These are phyloP conservation scores for Perdita meconis DNA, from an alignment of 2,888 invertebrate species.

Conservation along the genomic window DNA sequence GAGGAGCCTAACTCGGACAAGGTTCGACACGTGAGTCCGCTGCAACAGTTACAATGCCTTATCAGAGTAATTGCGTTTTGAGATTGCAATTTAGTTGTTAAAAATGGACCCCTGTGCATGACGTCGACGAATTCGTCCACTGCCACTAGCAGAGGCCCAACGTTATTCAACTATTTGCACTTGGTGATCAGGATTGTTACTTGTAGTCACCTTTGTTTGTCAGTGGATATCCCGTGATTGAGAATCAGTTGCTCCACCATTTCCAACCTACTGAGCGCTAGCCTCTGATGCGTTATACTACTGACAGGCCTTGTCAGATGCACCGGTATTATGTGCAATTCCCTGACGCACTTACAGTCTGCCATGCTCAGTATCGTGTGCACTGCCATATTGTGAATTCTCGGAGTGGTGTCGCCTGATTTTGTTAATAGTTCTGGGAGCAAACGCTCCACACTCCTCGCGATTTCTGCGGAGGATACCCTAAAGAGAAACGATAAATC, in stretches of 20 bases:
- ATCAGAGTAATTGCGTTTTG: constrained; percentile 77
- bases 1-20: constrained; percentile 94
- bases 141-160: constrained; percentile 52
- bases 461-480: constrained; percentile 92
- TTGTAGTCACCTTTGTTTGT: constrained; percentile 90
- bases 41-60: constrained; percentile 84
- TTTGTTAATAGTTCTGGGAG: constrained; percentile 93
- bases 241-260: constrained; percentile 95
- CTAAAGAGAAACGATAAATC: constrained; percentile 82
- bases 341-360: constrained; percentile 92
- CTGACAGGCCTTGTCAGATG: constrained; percentile 93
- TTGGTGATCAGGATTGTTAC: constrained; percentile 8
- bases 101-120: constrained; percentile 69
- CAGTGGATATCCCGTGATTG: constrained; percentile 93
- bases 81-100: constrained; percentile 51
- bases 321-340: constrained; percentile 92
- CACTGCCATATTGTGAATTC: constrained; percentile 94
- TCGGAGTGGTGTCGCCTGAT: constrained; percentile 94
- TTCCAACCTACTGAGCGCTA: constrained; percentile 93
- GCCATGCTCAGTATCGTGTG: constrained; percentile 94
- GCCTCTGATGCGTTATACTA: constrained; percentile 93
- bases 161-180: constrained; percentile 13
- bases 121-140: background rate
- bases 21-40: constrained; percentile 93
- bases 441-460: constrained; percentile 92